Evolutionary conservation across 2,797 vertebrate genomes (phyloP).

Genomic region (Squalus acanthias): DNA sequence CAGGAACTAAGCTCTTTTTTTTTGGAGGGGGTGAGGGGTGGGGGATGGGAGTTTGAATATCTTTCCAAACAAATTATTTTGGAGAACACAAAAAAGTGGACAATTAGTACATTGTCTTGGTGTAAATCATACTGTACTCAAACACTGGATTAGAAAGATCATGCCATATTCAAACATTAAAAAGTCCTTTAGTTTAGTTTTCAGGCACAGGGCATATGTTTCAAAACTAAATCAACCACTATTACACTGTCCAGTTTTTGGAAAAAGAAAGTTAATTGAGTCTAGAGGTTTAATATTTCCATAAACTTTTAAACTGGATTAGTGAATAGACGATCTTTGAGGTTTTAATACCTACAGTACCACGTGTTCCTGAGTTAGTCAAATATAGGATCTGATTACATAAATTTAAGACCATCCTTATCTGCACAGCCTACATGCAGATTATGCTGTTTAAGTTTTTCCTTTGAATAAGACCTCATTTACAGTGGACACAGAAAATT

Average conservation of each 20-base stretch:
- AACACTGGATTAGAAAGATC: not conserved
- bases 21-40: not conserved
- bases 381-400: not conserved
- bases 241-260: not conserved
- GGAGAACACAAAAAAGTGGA: not conserved
- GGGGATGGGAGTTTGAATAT: not conserved
- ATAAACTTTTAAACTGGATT: not conserved
- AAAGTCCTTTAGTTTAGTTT: not conserved
- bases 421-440: not conserved
- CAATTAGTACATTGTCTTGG: not conserved
- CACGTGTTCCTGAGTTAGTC: not conserved
- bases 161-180: not conserved
- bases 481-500: not conserved
- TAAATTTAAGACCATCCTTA: not conserved
- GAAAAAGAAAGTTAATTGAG: not conserved
- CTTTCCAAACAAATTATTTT: not conserved
- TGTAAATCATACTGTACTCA: not conserved
- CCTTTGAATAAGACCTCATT: not conserved
- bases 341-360: not conserved
- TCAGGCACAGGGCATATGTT: too few relatives aligned
- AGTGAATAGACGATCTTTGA: not conserved
- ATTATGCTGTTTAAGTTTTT: not conserved
- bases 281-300: not conserved
- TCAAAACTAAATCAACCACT: not conserved
- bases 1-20: not conserved